Conservation (phyloP, 2,797 vertebrate species). For the Poeciliopsis paucimaculata region DNA sequence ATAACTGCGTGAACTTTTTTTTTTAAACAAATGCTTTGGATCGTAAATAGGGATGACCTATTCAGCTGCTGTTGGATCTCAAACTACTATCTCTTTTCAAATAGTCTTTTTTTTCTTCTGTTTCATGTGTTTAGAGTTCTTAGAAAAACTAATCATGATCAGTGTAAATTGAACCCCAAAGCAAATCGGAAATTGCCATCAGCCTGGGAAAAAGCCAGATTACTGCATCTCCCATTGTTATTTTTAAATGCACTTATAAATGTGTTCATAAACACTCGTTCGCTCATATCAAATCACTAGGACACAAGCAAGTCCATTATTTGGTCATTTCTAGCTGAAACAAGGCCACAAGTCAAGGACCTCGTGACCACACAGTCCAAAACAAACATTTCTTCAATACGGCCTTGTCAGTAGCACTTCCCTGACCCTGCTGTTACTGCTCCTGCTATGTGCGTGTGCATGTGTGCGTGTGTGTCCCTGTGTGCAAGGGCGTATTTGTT, state of each 20-base stretch:
- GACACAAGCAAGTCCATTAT: constrained; percentile 9
- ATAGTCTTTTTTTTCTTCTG: background rate
- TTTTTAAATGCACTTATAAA: background rate
- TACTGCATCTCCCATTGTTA: background rate
- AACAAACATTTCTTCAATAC: constrained; percentile 60
- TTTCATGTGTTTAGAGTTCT: background rate
- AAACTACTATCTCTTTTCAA: background rate
- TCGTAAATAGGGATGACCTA: background rate
- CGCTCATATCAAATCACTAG: background rate
- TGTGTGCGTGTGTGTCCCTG: constrained; percentile 20
- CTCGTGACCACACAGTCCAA: constrained; percentile 41
- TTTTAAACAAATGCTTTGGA: too few species aligned
- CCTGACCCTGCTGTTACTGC: constrained; percentile 53
- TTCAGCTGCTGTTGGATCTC: background rate
- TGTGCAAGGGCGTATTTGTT: constrained; percentile 67
- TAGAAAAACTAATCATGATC: background rate
- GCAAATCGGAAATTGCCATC: background rate
- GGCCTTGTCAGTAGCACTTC: constrained; percentile 35
- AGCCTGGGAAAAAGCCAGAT: background rate
- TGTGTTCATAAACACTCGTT: background rate
- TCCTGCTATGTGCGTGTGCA: constrained; percentile 28
- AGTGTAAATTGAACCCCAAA: background rate
- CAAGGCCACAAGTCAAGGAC: constrained; percentile 48
- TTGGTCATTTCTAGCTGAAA: constrained; percentile 29
- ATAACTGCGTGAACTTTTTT: background rate